These are phyloP conservation scores for Slavum lentiscoides DNA, from an alignment of 2,888 invertebrate genomes.

Conservation along the genomic window DNA sequence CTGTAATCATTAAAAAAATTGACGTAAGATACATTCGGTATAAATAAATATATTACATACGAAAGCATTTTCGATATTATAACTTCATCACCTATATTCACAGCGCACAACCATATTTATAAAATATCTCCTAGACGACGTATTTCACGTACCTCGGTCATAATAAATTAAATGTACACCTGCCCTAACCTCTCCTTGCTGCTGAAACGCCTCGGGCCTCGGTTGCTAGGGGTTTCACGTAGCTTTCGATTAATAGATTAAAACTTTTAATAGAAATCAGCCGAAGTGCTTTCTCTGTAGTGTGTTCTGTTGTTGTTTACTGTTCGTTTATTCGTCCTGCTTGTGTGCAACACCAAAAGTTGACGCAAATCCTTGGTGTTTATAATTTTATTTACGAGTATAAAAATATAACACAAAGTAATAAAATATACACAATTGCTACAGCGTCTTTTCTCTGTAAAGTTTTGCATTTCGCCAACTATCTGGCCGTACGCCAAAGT, in stretches of 20 bases:
- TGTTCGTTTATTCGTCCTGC: slow-evolving; percentile 13
- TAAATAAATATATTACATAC: too few species aligned
- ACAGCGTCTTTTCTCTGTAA: not conserved
- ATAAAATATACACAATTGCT: not conserved
- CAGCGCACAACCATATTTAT: too few species aligned
- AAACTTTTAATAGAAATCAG: slow-evolving; percentile 29
- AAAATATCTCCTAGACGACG: too few species aligned
- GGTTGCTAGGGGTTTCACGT: not conserved
- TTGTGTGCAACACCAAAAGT: slow-evolving; percentile 3
- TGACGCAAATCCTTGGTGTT: slow-evolving; percentile 3
- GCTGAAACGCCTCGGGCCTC: not conserved
- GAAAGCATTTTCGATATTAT: too few species aligned
- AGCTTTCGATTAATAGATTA: slow-evolving; percentile 40
- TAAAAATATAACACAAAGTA: slow-evolving; percentile 12
- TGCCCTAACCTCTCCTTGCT: not conserved
- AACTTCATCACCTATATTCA: too few species aligned
- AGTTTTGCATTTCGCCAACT: slow-evolving; percentile 5
- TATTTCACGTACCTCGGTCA: too few species aligned
- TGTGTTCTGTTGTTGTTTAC: slow-evolving; percentile 14
- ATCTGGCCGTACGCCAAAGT: slow-evolving; percentile 3
- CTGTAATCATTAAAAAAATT: too few species aligned
- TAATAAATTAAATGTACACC: not conserved
- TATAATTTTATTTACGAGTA: slow-evolving; percentile 3
- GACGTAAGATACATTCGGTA: too few species aligned
- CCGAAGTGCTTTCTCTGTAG: not conserved